Evolutionary conservation across 1,140 invertebrate genomes (phyloP).

Genomic region (Telenomus remus): DNA sequence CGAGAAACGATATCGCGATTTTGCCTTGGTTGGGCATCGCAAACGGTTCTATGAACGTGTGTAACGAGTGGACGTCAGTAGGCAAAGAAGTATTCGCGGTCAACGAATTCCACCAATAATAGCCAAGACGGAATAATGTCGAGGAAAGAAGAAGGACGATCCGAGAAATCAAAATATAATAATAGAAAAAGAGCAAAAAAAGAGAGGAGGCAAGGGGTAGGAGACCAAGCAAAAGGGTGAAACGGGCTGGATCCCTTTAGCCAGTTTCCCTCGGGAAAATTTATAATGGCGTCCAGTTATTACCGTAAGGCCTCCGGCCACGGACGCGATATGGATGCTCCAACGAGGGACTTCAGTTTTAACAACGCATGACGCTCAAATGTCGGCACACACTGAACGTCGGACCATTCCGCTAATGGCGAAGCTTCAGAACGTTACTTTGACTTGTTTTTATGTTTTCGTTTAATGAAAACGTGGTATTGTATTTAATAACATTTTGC

Average conservation of each 20-base stretch:
- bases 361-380: conserved; percentile 63
- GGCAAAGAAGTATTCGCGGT: conserved; percentile 73
- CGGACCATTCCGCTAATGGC: conserved; percentile 55
- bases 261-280: conserved; percentile 73
- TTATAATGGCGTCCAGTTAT: conserved; percentile 77
- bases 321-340: conserved; percentile 72
- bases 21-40: conserved; percentile 36
- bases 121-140: conserved; percentile 61
- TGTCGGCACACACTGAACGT: conserved; percentile 49
- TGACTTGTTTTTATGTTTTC: conserved; percentile 55
- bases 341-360: conserved; percentile 68
- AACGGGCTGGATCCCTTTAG: conserved; percentile 66
- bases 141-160: conserved; percentile 43
- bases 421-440: conserved; percentile 56
- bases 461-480: conserved; percentile 59
- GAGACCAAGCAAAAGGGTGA: conserved; percentile 15
- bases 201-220: conserved; percentile 20
- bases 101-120: conserved; percentile 76
- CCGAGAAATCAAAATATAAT: conserved; percentile 53
- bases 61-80: conserved; percentile 55
- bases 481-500: conserved; percentile 60
- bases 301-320: conserved; percentile 72
- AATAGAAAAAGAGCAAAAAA: conserved; percentile 45
- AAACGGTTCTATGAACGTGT: conserved; percentile 57
- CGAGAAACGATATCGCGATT: conserved; percentile 26